Evolutionary conservation across 1,140 invertebrate genomes (phyloP).

Genomic region (Drosophila prosaltans): DNA sequence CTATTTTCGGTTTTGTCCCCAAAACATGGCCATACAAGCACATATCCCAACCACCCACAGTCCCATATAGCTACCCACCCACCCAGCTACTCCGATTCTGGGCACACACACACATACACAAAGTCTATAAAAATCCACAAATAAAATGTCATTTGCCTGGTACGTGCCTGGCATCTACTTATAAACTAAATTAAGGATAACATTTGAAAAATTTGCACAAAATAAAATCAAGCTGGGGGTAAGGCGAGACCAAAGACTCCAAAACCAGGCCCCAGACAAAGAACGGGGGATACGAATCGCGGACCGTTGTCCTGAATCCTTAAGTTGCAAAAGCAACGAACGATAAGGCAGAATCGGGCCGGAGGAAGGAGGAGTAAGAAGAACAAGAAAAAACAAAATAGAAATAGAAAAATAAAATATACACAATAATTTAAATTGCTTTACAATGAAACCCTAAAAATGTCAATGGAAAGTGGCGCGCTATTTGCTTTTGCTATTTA

Average conservation of each 20-base stretch:
- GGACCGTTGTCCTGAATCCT: slow-evolving; percentile 76
- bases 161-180: slow-evolving; percentile 78
- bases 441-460: slow-evolving; percentile 81
- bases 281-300: slow-evolving; percentile 57
- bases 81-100: slow-evolving; percentile 1
- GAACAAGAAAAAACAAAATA: slow-evolving; percentile 25
- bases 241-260: slow-evolving; percentile 12
- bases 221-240: slow-evolving; percentile 72
- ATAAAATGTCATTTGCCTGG: slow-evolving; percentile 81
- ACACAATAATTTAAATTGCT: slow-evolving; percentile 82
- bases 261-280: neutral
- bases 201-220: slow-evolving; percentile 82
- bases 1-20: slow-evolving; percentile 58
- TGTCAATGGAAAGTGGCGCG: slow-evolving; percentile 68
- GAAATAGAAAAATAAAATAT: slow-evolving; percentile 76
- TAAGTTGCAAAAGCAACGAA: slow-evolving; percentile 55
- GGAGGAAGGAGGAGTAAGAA: neutral
- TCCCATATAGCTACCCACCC: neutral
- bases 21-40: neutral
- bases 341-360: neutral
- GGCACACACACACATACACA: slow-evolving; percentile 33
- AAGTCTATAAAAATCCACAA: slow-evolving; percentile 82
- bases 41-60: neutral
- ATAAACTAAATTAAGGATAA: slow-evolving; percentile 82
- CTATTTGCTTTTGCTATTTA: slow-evolving; percentile 75